Evolutionary conservation across 2,888 invertebrate species (phyloP).

Genomic region (Agrotis ipsilon): DNA sequence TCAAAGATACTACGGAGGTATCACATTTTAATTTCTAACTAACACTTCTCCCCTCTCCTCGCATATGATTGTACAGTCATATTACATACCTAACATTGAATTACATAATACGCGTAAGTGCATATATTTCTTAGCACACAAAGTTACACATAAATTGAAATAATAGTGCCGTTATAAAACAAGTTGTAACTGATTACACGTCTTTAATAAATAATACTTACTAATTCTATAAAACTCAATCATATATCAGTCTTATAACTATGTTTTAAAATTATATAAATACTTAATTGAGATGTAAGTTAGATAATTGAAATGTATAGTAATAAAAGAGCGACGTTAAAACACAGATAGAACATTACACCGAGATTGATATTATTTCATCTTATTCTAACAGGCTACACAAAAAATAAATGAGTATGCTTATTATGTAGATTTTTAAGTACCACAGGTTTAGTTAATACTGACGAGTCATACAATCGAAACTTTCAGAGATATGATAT

Average conservation of each 20-base stretch:
- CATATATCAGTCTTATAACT: slow-evolving; percentile 89
- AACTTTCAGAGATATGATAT: slow-evolving; percentile 88
- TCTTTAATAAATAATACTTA: slow-evolving; percentile 67
- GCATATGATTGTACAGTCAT: slow-evolving; percentile 68
- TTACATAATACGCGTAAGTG: slow-evolving; percentile 68
- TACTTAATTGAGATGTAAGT: slow-evolving; percentile 70
- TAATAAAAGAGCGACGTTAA: slow-evolving; percentile 71
- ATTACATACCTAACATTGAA: slow-evolving; percentile 74
- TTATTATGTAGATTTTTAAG: slow-evolving; percentile 77
- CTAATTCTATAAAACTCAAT: slow-evolving; percentile 77
- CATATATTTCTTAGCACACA: slow-evolving; percentile 71
- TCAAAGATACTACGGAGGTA: slow-evolving; percentile 77
- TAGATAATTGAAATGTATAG: slow-evolving; percentile 68
- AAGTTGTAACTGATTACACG: slow-evolving; percentile 62
- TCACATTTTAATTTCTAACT: slow-evolving; percentile 80
- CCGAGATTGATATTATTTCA: slow-evolving; percentile 74
- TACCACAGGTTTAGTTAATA: slow-evolving; percentile 88
- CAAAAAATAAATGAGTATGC: slow-evolving; percentile 77
- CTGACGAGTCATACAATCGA: slow-evolving; percentile 84
- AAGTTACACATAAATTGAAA: slow-evolving; percentile 70
- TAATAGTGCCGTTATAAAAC: slow-evolving; percentile 82
- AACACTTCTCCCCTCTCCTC: slow-evolving; percentile 59
- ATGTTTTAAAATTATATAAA: slow-evolving; percentile 78
- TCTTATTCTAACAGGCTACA: slow-evolving; percentile 84
- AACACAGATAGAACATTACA: slow-evolving; percentile 69